A percentile compares a stretch with the other conserved stretches of the same genome.
Conservation (phyloP, 2,888 invertebrate genomes). For the Lampropteryx suffumata region DNA sequence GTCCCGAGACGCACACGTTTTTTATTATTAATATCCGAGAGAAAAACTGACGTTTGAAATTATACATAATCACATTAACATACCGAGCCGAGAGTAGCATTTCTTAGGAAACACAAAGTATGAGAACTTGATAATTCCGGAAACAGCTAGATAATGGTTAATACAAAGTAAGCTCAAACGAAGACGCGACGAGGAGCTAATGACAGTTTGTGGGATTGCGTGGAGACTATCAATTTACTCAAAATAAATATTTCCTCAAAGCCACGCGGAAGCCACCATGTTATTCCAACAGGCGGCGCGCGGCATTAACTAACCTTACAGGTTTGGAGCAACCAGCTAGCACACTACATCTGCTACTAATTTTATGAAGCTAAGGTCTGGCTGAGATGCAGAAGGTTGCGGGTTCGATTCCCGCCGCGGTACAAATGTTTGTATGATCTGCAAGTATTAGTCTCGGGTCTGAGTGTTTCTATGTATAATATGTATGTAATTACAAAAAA, state of each 20-base stretch:
- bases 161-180: conserved; percentile 28
- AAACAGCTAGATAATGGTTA: conserved; percentile 23
- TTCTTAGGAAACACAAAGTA: background rate
- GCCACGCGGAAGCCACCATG: conserved; percentile 72
- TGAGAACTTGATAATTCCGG: conserved; percentile 7
- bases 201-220: conserved; percentile 51
- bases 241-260: conserved; percentile 71
- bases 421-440: too few relatives aligned
- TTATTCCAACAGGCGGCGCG: conserved; percentile 64
- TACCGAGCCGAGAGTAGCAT: too few relatives aligned
- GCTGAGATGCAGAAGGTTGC: too few relatives aligned
- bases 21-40: too few relatives aligned
- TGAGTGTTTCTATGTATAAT: too few relatives aligned
- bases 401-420: too few relatives aligned
- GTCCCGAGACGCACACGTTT: too few relatives aligned
- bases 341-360: conserved; percentile 8
- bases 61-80: too few relatives aligned
- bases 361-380: too few relatives aligned
- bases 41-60: too few relatives aligned
- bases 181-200: conserved; percentile 49
- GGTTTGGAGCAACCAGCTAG: conserved; percentile 11
- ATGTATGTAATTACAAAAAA: too few relatives aligned
- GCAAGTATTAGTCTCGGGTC: too few relatives aligned
- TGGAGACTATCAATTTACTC: conserved; percentile 66
- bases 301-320: conserved; percentile 49